Percentiles rank a stretch among this genome's conserved stretches.
Conservation (phyloP, 2,888 invertebrate genomes). For the Harpalus rubripes region DNA sequence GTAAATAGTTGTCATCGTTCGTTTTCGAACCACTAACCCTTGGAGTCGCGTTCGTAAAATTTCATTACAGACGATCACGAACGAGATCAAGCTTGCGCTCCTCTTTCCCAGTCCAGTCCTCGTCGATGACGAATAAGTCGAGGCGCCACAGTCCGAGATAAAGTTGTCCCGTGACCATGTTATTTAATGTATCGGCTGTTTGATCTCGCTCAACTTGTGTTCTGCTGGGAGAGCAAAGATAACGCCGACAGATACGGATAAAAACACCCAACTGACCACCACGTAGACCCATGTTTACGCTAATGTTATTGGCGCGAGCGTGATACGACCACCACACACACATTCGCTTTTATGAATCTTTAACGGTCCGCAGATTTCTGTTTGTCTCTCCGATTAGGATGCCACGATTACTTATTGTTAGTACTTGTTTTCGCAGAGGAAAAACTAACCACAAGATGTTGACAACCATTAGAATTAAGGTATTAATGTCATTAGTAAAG, state of each 20-base stretch:
- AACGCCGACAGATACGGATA: slow-evolving; percentile 69
- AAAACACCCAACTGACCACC: slow-evolving; percentile 68
- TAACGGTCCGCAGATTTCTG: slow-evolving; percentile 20
- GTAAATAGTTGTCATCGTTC: slow-evolving; percentile 36
- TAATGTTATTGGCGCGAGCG: slow-evolving; percentile 50
- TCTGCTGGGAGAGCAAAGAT: slow-evolving; percentile 71
- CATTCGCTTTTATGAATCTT: slow-evolving; percentile 59
- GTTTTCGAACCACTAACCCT: slow-evolving; percentile 47
- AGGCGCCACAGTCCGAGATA: slow-evolving; percentile 16
- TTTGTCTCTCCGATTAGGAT: slow-evolving; percentile 22
- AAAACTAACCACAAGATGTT: neutral
- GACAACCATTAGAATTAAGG: too few species aligned
- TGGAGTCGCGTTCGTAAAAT: slow-evolving; percentile 49
- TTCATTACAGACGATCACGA: slow-evolving; percentile 58
- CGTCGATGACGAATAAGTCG: slow-evolving; percentile 41
- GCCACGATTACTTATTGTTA: neutral
- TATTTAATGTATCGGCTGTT: slow-evolving; percentile 71
- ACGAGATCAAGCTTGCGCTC: neutral
- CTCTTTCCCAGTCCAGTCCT: neutral
- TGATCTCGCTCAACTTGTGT: slow-evolving; percentile 70
- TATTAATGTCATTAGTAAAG: too few species aligned
- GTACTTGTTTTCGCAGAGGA: neutral
- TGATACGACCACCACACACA: slow-evolving; percentile 17
- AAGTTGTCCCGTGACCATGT: slow-evolving; percentile 64
- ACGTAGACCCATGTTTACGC: slow-evolving; percentile 28